Evolutionary conservation across 37 sponge, comb jelly and placozoan genomes (phyloP).

Genomic region (Tethya wilhelma): DNA sequence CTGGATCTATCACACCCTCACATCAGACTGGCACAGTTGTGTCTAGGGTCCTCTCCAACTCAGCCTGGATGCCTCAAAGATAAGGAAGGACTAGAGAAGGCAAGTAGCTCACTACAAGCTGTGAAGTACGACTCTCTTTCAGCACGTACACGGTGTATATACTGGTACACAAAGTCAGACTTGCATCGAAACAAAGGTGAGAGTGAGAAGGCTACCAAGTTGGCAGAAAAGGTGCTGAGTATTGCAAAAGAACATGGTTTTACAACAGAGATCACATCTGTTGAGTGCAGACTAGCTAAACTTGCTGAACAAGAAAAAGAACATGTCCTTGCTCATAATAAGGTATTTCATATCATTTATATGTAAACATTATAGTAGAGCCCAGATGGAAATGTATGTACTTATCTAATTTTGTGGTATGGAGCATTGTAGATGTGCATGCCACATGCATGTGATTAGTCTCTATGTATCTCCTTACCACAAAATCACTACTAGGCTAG

Average conservation of each 20-base stretch:
- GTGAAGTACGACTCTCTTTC: not conserved
- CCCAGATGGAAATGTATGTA: too few relatives aligned
- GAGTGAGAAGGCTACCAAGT: not conserved
- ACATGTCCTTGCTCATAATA: too few relatives aligned
- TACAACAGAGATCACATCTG: not conserved
- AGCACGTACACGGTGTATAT: not conserved
- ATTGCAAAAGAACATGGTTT: not conserved
- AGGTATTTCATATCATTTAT: too few relatives aligned
- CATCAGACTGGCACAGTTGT: constrained; percentile 20
- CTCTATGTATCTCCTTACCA: too few relatives aligned
- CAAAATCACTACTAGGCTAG: too few relatives aligned
- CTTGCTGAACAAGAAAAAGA: too few relatives aligned
- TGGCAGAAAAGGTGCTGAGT: not conserved
- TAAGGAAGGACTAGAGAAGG: not conserved
- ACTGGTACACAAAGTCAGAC: constrained; percentile 1
- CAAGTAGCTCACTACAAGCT: not conserved
- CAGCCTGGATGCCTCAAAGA: not conserved
- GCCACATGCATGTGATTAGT: too few relatives aligned
- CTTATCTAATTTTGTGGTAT: too few relatives aligned
- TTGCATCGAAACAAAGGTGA: not conserved
- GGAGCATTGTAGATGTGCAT: too few relatives aligned
- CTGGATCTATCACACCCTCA: constrained; percentile 3
- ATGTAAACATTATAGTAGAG: too few relatives aligned
- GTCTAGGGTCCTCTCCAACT: constrained; percentile 8
- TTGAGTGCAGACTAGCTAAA: too few relatives aligned